Percentiles rank a stretch among this genome's conserved stretches.
Evolutionary conservation across 2,797 vertebrate genomes (phyloP).

Genomic region (Fistularia tabacaria): DNA sequence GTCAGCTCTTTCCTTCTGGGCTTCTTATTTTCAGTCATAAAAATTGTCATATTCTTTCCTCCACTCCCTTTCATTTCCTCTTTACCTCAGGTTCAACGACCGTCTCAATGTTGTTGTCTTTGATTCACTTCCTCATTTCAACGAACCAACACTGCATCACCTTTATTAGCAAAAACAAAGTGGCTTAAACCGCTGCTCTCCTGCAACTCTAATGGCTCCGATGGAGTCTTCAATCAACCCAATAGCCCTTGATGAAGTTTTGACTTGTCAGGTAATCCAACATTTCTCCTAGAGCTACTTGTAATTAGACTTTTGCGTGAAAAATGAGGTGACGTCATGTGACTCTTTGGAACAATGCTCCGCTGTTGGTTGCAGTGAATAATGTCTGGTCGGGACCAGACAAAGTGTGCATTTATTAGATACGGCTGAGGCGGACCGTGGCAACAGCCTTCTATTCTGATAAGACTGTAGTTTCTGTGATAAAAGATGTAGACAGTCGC

Average conservation of each 20-base stretch:
- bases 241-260: constrained; percentile 49
- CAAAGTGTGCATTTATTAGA: constrained; percentile 48
- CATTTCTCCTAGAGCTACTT: constrained; percentile 44
- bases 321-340: constrained; percentile 41
- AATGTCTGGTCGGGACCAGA: constrained; percentile 40
- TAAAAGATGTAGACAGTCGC: neutral
- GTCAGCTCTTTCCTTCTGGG: no score
- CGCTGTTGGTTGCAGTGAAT: constrained; percentile 50
- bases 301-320: constrained; percentile 55
- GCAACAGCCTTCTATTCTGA: constrained; percentile 27
- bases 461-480: constrained; percentile 5
- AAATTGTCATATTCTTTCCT: no score
- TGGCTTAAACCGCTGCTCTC: constrained; percentile 38
- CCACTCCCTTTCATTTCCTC: constrained; percentile 80
- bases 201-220: constrained; percentile 34
- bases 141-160: constrained; percentile 47
- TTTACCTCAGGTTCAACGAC: no score
- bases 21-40: no score
- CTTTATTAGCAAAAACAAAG: constrained; percentile 51
- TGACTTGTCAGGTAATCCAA: constrained; percentile 41
- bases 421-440: constrained; percentile 36
- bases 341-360: constrained; percentile 29
- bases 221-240: constrained; percentile 61
- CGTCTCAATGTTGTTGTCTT: no score
- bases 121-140: constrained; percentile 77